Percentiles rank a stretch among this genome's conserved stretches.
Conservation (phyloP, 2,888 invertebrate species). For the Chymomyza caudatula region DNA sequence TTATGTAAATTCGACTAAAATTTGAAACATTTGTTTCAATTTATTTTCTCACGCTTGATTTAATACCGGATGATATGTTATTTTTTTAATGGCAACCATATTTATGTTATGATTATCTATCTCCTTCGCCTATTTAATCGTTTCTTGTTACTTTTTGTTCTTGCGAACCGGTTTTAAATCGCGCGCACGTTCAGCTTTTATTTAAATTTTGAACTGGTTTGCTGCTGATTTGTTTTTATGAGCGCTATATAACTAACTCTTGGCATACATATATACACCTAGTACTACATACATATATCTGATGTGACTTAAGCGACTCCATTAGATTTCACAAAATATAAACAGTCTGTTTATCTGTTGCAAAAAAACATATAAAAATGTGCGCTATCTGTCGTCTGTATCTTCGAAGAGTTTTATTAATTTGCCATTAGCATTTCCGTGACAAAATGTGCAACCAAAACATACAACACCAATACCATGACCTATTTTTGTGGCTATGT, state of each 20-base stretch:
- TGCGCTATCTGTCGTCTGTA: background rate
- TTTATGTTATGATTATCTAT: conserved; percentile 41
- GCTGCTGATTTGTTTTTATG: conserved; percentile 59
- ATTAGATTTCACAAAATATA: conserved; percentile 2
- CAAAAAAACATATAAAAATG: background rate
- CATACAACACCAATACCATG: conserved; percentile 19
- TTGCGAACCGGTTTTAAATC: conserved; percentile 58
- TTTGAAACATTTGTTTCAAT: background rate
- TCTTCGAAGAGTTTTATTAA: conserved; percentile 10
- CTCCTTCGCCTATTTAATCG: conserved; percentile 27
- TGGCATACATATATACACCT: conserved; percentile 19
- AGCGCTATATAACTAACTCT: conserved; percentile 9
- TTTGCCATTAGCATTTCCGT: conserved; percentile 40
- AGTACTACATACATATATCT: conserved; percentile 19
- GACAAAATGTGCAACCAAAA: conserved; percentile 3
- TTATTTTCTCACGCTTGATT: conserved; percentile 65
- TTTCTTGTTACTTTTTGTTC: conserved; percentile 29
- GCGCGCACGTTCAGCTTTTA: conserved; percentile 64
- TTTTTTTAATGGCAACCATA: conserved; percentile 66
- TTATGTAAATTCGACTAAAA: background rate
- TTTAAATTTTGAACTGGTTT: conserved; percentile 71
- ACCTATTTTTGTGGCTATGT: conserved; percentile 20
- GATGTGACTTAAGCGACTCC: background rate
- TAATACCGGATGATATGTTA: conserved; percentile 61
- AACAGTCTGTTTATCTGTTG: background rate